Base-by-base conservation (phyloP, 1,140 invertebrate genomes). In the Calosoma granatense region DNA sequence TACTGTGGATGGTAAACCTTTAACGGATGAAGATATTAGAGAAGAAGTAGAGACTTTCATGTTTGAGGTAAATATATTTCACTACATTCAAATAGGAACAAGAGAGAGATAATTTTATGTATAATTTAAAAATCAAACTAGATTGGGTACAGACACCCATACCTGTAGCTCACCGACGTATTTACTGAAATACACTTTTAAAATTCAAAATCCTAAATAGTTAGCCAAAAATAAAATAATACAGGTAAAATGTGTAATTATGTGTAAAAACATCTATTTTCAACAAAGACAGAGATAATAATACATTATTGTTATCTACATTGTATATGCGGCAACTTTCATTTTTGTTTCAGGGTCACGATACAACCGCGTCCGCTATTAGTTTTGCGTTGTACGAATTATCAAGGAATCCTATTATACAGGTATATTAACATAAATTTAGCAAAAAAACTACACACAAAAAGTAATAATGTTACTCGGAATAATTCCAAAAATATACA, bases 1-100 rank as follows among this genome's bases (percentile, higher is more conserved):
- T 41, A 76, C 73, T 21, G 70, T 74, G 20, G 74, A 76, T 57
- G 77, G 74, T n/a, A 69, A 72, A 22, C 68, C 72, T 0, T 67
- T 89, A 21, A 80, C 76, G 14, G 76, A 85, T 60, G 65, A 78
- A 39, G 85, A 87, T 64, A 82, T 92, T 11, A 65, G 78, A 56
- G 82, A 87, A 70, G 83, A 87, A 73, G 82, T 87, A 0, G 82
- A 88, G 58, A 88, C 86, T 0, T 87, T 88, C 64, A 85, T 88
- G 80, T 88, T 89, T 73, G 84, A 79, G 72, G 87, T 88, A 59
- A 70, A 64, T 30, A 6, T 30, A 6, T 30, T 30, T 30, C 14
- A 30, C 14, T 30, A 30, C 4, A 30, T 30, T 30, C 14, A 30
- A 6, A 30, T 14, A 30, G n/a, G n/a, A n/a, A n/a, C n/a, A n/a